Conservation (phyloP, 2,797 vertebrate species). For the Coccyzus lansbergi region DNA sequence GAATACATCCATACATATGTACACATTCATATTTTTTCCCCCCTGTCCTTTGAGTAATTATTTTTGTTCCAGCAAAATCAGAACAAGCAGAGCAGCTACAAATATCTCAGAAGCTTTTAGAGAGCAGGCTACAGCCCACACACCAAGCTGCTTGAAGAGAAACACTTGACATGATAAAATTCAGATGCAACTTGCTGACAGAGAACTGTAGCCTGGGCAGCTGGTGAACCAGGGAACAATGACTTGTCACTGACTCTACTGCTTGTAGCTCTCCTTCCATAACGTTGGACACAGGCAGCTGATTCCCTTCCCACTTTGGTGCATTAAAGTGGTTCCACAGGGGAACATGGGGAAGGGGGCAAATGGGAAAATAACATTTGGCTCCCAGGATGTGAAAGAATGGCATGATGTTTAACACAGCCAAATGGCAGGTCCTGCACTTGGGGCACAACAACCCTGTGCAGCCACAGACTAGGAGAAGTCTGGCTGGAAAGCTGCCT, state of each 20-base stretch:
- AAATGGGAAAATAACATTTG: slow-evolving; percentile 33
- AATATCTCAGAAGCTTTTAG: slow-evolving; percentile 66
- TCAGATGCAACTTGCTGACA: slow-evolving; percentile 44
- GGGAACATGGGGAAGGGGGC: neutral
- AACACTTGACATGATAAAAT: slow-evolving; percentile 57
- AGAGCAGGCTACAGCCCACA: slow-evolving; percentile 63
- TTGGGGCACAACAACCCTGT: too few species aligned
- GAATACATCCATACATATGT: neutral
- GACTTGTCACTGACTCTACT: slow-evolving; percentile 33
- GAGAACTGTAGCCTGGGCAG: slow-evolving; percentile 22
- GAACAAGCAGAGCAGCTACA: slow-evolving; percentile 52
- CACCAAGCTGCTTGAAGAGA: slow-evolving; percentile 41
- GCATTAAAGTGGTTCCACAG: neutral
- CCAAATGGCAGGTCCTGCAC: too few species aligned
- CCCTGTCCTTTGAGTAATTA: slow-evolving; percentile 25
- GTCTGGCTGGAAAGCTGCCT: too few species aligned
- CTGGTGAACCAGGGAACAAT: neutral
- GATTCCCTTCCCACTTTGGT: neutral
- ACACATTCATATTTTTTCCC: neutral
- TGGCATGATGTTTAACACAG: too few species aligned
- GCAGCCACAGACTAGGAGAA: too few species aligned
- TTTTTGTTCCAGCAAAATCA: slow-evolving; percentile 57
- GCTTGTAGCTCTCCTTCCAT: slow-evolving; percentile 4
- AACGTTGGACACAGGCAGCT: neutral
- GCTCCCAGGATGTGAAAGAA: neutral